These are phyloP conservation scores for Liopterus haemorrhoidalis DNA, from an alignment of 2,888 invertebrate genomes.

Conservation along the genomic window DNA sequence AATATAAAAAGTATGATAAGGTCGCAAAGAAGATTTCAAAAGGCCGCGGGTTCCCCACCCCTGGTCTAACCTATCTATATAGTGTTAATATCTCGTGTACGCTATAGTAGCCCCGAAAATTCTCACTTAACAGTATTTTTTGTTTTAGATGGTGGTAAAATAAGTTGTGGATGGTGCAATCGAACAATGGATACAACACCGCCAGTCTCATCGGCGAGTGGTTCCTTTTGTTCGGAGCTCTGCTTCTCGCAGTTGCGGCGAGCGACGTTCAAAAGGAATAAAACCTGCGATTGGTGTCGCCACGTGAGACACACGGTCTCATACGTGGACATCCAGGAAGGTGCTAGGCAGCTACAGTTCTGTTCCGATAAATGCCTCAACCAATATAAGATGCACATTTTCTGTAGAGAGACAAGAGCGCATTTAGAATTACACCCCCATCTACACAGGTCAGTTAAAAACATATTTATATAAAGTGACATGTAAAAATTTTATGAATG, in stretches of 20 bases:
- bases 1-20: too few relatives aligned
- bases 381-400: slow-evolving; percentile 96
- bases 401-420: slow-evolving; percentile 88
- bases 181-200: slow-evolving; percentile 55
- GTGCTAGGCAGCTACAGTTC: slow-evolving; percentile 85
- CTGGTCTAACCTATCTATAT: too few relatives aligned
- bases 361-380: slow-evolving; percentile 89
- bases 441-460: slow-evolving; percentile 46
- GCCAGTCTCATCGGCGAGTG: slow-evolving; percentile 47
- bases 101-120: too few relatives aligned
- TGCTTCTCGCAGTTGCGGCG: slow-evolving; percentile 86
- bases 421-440: slow-evolving; percentile 82
- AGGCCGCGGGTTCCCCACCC: too few relatives aligned
- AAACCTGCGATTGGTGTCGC: slow-evolving; percentile 91
- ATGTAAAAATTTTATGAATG: too few relatives aligned
- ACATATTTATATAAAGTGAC: too few relatives aligned
- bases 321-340: slow-evolving; percentile 87
- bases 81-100: too few relatives aligned
- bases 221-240: slow-evolving; percentile 74
- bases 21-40: too few relatives aligned
- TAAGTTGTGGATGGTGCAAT: slow-evolving; percentile 71
- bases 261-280: slow-evolving; percentile 84
- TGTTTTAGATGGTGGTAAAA: too few relatives aligned
- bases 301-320: slow-evolving; percentile 85
- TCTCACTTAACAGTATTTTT: too few relatives aligned